Evolutionary conservation across 2,888 invertebrate species (phyloP).

Genomic region (Drosophila paucipuncta): DNA sequence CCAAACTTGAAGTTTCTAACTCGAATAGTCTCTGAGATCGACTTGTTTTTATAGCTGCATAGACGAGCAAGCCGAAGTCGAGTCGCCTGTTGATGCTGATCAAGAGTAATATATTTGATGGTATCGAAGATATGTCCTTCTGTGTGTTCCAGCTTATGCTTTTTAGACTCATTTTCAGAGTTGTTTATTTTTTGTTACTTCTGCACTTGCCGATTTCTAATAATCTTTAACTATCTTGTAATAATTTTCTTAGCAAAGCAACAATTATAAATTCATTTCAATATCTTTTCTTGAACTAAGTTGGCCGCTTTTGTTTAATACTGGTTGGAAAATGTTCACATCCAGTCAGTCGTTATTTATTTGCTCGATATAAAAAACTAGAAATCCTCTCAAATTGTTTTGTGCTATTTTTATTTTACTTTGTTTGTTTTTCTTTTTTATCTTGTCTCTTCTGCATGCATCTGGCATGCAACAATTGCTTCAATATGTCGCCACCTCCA

Average conservation of each 20-base stretch:
- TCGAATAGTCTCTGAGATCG: neutral
- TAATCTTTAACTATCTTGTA: neutral
- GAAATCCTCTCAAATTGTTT: conserved; percentile 7
- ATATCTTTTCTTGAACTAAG: neutral
- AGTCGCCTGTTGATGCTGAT: neutral
- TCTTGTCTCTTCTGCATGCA: neutral
- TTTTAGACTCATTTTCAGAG: neutral
- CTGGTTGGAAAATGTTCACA: neutral
- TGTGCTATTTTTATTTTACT: neutral
- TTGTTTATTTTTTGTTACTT: neutral
- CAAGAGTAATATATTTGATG: neutral
- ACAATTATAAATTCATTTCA: neutral
- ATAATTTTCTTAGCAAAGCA: neutral
- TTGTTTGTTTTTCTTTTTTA: neutral
- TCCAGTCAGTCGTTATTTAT: conserved; percentile 1
- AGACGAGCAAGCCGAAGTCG: neutral
- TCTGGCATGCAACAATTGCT: neutral
- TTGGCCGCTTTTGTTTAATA: neutral
- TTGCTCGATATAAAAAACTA: neutral
- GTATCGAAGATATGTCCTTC: neutral
- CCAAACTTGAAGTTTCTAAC: neutral
- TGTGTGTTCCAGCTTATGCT: neutral
- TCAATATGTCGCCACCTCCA: conserved; percentile 9
- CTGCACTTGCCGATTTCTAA: neutral
- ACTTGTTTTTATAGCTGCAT: neutral